A percentile compares a stretch with the other conserved stretches of the same genome.
phyloP scores from a whole-genome alignment of 1,140 invertebrate species.

The Papilio aristodemus region DNA sequence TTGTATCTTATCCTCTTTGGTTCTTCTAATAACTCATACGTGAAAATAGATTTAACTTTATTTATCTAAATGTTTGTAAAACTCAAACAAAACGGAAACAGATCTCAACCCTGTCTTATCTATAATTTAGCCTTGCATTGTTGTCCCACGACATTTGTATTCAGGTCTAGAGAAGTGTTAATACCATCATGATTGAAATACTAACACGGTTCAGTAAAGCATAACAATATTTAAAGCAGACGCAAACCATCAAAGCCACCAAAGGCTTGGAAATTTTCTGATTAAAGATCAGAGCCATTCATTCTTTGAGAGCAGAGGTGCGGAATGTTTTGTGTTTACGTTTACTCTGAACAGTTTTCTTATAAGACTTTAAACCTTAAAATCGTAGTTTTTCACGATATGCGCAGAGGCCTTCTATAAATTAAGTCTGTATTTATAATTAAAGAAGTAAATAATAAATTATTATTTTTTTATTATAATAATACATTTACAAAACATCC shows the following conservation, averaged over 20 bases:
- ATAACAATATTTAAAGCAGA: constrained; percentile 28
- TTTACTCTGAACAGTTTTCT: background rate
- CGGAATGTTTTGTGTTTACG: background rate
- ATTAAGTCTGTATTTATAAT: too few relatives aligned
- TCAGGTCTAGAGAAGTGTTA: constrained; percentile 19
- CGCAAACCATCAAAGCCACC: constrained; percentile 26
- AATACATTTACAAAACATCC: background rate
- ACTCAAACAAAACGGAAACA: constrained; percentile 28
- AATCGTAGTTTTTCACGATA: background rate
- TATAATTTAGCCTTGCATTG: constrained; percentile 32
- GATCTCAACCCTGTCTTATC: background rate
- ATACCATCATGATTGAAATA: constrained; percentile 30
- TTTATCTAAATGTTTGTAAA: background rate
- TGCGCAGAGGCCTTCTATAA: background rate
- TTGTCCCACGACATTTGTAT: constrained; percentile 18
- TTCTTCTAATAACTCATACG: too few relatives aligned
- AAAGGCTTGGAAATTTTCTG: constrained; percentile 38
- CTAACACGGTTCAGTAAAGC: constrained; percentile 30
- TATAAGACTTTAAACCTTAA: too few relatives aligned
- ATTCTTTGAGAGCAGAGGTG: constrained; percentile 11
- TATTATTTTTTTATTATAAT: background rate
- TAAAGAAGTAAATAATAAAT: too few relatives aligned
- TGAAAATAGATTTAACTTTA: too few relatives aligned
- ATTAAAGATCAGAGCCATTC: constrained; percentile 29
- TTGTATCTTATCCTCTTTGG: background rate